These are phyloP conservation scores for Galemys pyrenaicus DNA, from an alignment of 2,113 vertebrate genomes.

Conservation along the genomic window DNA sequence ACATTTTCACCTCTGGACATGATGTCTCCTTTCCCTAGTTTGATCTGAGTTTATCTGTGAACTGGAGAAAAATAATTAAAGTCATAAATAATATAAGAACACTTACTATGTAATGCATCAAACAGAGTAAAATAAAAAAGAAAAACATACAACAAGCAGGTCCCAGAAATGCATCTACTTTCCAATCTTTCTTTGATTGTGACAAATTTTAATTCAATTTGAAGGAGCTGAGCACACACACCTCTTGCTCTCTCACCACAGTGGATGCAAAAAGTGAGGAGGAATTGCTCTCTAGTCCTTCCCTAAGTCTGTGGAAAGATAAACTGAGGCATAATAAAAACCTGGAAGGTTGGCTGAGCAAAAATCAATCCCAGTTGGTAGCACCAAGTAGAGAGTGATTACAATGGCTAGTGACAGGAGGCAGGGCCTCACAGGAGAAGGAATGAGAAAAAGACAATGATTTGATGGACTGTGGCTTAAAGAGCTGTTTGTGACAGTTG, in stretches of 20 bases:
- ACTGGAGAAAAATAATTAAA: background rate
- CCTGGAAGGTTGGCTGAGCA: background rate
- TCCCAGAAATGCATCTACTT: conserved; percentile 19
- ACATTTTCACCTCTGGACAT: background rate
- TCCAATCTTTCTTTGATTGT: background rate
- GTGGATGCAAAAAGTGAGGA: conserved; percentile 29
- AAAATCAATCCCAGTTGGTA: background rate
- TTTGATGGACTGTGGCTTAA: background rate
- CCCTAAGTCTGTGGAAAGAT: background rate
- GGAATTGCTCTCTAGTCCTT: background rate
- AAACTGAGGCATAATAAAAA: background rate
- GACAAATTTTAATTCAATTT: background rate
- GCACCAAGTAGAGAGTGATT: background rate
- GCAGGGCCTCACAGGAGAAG: background rate
- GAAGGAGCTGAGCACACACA: background rate
- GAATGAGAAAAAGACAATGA: background rate
- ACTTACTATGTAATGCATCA: background rate
- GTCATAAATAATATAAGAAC: background rate
- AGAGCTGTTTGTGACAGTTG: background rate
- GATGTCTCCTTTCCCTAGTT: background rate
- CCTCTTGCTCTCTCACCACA: background rate
- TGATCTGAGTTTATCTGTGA: background rate
- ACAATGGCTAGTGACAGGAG: background rate
- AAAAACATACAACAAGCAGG: background rate
- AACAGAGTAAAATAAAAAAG: background rate